These are phyloP conservation scores for Dasypus novemcinctus DNA, from an alignment of 2,113 vertebrate genomes.

Conservation along the genomic window DNA sequence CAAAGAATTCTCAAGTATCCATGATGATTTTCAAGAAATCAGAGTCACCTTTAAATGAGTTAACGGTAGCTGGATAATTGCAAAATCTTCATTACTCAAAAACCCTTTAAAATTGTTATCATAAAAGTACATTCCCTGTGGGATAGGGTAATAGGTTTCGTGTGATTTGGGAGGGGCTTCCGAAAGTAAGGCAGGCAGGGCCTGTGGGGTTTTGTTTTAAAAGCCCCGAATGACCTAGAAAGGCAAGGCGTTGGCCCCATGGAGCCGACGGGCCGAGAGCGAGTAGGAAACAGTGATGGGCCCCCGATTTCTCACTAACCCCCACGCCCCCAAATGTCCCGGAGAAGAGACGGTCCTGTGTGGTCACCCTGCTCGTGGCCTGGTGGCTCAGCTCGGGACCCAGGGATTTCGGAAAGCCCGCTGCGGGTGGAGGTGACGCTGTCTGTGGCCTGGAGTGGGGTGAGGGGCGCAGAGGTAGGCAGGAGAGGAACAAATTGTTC, in stretches of 20 bases:
- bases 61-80: not conserved
- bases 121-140: not conserved
- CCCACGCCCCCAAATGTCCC: not conserved
- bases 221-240: not conserved
- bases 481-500: constrained; percentile 31
- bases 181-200: not conserved
- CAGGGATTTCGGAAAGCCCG: not conserved
- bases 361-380: not conserved
- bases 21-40: constrained; percentile 15
- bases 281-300: not conserved
- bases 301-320: not conserved
- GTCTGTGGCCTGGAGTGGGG: not conserved
- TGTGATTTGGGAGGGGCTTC: not conserved
- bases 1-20: not conserved
- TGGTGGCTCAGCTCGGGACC: not conserved
- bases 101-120: not conserved
- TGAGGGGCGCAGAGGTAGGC: not conserved
- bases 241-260: not conserved
- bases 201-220: not conserved
- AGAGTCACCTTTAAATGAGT: not conserved
- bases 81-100: not conserved
- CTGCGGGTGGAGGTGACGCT: too few species aligned
- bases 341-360: not conserved
- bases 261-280: not conserved
- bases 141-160: not conserved